Percentiles rank a stretch among this genome's conserved stretches.
phyloP scores from a whole-genome alignment of 2,888 invertebrate species.

The Drosophila pegasa region DNA sequence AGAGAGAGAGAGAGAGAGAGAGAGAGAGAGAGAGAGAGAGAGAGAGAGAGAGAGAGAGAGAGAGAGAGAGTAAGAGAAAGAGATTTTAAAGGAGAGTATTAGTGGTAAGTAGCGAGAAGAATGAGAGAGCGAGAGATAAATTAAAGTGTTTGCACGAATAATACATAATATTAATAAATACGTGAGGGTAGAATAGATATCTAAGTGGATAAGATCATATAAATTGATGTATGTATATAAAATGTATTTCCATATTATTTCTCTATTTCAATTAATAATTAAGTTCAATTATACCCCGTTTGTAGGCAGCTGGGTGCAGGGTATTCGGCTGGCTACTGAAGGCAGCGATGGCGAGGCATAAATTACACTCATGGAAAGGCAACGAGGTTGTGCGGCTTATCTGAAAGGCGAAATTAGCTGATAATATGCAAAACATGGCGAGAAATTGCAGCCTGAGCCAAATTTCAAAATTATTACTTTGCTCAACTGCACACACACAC shows the following conservation, averaged over 20 bases:
- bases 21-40: too few relatives aligned
- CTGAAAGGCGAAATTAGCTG: slow-evolving; percentile 77
- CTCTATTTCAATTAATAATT: neutral
- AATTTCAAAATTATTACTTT: slow-evolving; percentile 75
- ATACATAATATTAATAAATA: too few relatives aligned
- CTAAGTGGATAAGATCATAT: too few relatives aligned
- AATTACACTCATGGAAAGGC: slow-evolving; percentile 75
- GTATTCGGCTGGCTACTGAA: slow-evolving; percentile 33
- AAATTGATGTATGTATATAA: neutral
- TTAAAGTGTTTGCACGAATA: too few relatives aligned
- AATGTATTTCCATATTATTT: neutral
- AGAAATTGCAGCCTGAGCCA: slow-evolving; percentile 74
- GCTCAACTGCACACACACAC: slow-evolving; percentile 54
- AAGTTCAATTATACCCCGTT: slow-evolving; percentile 5
- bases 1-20: too few relatives aligned
- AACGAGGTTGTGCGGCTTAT: slow-evolving; percentile 73
- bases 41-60: neutral
- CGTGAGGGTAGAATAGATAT: too few relatives aligned
- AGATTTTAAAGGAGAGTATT: too few relatives aligned
- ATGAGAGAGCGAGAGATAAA: neutral
- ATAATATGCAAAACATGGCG: slow-evolving; percentile 79
- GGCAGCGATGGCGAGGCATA: slow-evolving; percentile 69
- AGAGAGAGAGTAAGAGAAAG: neutral
- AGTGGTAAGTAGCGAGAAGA: too few relatives aligned
- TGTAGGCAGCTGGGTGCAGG: slow-evolving; percentile 9